Evolutionary conservation across 2,888 invertebrate genomes (phyloP), one percentile per base, ranked within the genome.

Genomic region (Nomada fucata): DNA sequence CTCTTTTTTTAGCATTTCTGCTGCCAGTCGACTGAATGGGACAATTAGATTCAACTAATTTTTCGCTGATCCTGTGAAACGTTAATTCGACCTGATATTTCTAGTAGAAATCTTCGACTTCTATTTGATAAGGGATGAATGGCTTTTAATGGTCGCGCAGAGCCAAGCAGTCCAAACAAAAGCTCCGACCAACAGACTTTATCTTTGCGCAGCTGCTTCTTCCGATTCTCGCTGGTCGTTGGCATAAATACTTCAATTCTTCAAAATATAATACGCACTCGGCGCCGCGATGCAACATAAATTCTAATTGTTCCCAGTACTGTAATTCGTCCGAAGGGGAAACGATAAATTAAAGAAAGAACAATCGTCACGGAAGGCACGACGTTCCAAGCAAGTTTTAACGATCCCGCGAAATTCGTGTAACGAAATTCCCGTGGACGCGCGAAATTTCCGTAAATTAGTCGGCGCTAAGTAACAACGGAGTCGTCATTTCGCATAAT

Each of bases 401-500:
- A 67, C 61, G 52, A 61, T 67, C 11, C 50, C 67, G 26, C 44
- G 79, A 42, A 68, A 76, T 76, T 80, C 65, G 55, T 64, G 64
- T 42, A 68, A 74, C 74, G 50, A 61, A 77, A 64, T 71, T 63
- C 26, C 50, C 65, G 63, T 36, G 67, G 67, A 42, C 60, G 72
- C 50, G 63, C 47, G 76, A 73, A 72, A 78, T 83, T 75, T 61
- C 61, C 36, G 71, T 47, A 82, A 78, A 75, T 78, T 71, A 73
- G 63, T 71, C 55, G 29, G 61, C 55, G 73, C 77, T 63, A 71
- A 83, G 82, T 77, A 77, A 83, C 73, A 76, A 67, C 65, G 65
- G 20, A 52, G 83, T 72, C 75, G 83, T 79, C 78, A 83, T 83
- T 83, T 73, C 83, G 83, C 83, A 86, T 88, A 88, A 88, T 88